A percentile compares a stretch with the other conserved stretches of the same genome.
Evolutionary conservation across 2,113 vertebrate genomes (phyloP).

Genomic region (Rhabdomys dilectus): DNA sequence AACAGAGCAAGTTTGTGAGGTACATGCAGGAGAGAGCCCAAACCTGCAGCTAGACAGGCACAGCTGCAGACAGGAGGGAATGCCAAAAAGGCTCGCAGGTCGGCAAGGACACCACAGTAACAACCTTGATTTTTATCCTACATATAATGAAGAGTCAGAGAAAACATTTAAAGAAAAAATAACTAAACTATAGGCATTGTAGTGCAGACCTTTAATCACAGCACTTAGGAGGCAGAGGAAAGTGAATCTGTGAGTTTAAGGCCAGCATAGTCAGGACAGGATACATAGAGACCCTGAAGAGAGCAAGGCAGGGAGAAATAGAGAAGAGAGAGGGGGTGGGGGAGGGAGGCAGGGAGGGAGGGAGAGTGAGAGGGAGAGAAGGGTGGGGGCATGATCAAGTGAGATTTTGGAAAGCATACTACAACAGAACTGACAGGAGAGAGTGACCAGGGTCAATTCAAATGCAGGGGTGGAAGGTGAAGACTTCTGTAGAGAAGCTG

Average conservation of each 20-base stretch:
- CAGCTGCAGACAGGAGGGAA: not conserved
- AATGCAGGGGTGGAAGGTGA: not conserved
- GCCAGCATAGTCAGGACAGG: not conserved
- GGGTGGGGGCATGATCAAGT: not conserved
- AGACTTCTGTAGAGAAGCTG: not conserved
- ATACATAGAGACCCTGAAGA: not conserved
- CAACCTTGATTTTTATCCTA: constrained; percentile 37
- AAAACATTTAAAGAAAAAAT: not conserved
- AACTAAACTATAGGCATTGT: not conserved
- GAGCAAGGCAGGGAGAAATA: not conserved
- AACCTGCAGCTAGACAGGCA: not conserved
- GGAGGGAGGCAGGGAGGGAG: too few species aligned
- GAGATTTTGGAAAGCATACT: constrained; percentile 19
- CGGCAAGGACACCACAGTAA: not conserved
- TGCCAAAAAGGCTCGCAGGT: not conserved
- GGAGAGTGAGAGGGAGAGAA: not conserved
- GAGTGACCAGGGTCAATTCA: not conserved
- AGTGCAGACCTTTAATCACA: not conserved
- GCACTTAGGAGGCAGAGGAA: not conserved
- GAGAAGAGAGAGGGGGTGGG: not conserved
- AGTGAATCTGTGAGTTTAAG: not conserved
- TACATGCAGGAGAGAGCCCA: not conserved
- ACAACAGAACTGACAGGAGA: not conserved
- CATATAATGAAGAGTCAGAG: not conserved
- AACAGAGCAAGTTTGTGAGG: not conserved